phyloP scores from a whole-genome alignment of 2,888 invertebrate species.

The Ophion obscuratus region DNA sequence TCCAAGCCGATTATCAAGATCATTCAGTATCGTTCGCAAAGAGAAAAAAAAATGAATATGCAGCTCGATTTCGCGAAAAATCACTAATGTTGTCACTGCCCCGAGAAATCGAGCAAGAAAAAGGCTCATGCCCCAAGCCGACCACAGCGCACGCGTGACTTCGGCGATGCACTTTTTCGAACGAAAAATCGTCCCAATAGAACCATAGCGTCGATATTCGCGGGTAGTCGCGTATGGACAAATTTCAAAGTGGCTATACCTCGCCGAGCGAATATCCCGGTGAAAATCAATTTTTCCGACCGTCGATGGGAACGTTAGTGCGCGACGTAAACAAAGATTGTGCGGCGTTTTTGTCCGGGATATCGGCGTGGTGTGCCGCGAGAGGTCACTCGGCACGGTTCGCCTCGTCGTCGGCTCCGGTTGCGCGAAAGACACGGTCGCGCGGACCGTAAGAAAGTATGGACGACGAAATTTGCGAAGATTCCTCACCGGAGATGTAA shows the following conservation, averaged over 20 bases:
- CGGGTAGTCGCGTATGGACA: background rate
- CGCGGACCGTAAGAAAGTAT: background rate
- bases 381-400: conserved; percentile 29
- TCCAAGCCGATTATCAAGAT: no score
- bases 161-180: background rate
- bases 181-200: background rate
- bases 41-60: background rate
- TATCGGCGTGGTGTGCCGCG: background rate
- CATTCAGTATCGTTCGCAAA: no score
- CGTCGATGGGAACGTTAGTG: background rate
- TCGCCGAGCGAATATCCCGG: background rate
- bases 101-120: background rate
- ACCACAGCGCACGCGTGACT: background rate
- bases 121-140: background rate
- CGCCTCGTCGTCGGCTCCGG: background rate
- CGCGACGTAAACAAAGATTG: conserved; percentile 5
- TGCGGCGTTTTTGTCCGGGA: background rate
- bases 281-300: conserved; percentile 30
- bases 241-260: background rate
- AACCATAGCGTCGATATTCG: background rate
- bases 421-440: conserved; percentile 25
- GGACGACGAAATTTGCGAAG: background rate
- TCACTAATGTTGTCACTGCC: background rate
- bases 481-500: background rate
- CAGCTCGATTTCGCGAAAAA: background rate